Evolutionary conservation across 2,888 invertebrate species (phyloP).

Genomic region (Achlya flavicornis): DNA sequence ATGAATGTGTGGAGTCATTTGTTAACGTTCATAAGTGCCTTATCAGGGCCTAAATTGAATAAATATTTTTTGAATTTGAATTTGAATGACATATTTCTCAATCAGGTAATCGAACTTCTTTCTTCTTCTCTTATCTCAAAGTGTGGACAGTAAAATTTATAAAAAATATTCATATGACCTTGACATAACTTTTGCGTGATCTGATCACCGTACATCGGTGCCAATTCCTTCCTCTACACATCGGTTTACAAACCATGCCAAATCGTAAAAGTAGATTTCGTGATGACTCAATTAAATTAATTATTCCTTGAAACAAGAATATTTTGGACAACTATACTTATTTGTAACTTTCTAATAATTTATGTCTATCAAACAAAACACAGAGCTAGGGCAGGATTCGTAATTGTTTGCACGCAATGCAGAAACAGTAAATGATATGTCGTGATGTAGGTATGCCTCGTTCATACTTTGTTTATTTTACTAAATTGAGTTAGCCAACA

Average conservation of each 20-base stretch:
- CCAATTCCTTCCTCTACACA: constrained; percentile 49
- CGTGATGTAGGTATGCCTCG: background rate
- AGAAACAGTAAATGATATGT: background rate
- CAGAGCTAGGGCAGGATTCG: background rate
- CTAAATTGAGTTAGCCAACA: too few relatives aligned
- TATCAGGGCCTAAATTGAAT: too few relatives aligned
- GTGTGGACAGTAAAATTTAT: background rate
- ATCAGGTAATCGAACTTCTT: background rate
- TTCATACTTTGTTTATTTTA: too few relatives aligned
- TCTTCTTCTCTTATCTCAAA: too few relatives aligned
- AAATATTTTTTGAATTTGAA: too few relatives aligned
- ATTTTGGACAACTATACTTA: background rate
- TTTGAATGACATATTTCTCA: too few relatives aligned
- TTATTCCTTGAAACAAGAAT: constrained; percentile 16
- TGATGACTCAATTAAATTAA: constrained; percentile 37
- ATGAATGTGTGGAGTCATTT: too few relatives aligned
- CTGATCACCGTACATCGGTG: constrained; percentile 38
- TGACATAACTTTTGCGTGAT: constrained; percentile 43
- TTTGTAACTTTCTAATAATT: background rate
- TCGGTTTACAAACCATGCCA: constrained; percentile 49
- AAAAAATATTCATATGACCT: constrained; percentile 27
- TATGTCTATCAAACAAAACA: background rate
- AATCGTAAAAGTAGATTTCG: constrained; percentile 35
- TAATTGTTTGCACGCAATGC: too few relatives aligned
- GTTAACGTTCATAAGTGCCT: too few relatives aligned